Base-by-base conservation (phyloP, 2,113 vertebrate species). In the Stegastes partitus region DNA sequence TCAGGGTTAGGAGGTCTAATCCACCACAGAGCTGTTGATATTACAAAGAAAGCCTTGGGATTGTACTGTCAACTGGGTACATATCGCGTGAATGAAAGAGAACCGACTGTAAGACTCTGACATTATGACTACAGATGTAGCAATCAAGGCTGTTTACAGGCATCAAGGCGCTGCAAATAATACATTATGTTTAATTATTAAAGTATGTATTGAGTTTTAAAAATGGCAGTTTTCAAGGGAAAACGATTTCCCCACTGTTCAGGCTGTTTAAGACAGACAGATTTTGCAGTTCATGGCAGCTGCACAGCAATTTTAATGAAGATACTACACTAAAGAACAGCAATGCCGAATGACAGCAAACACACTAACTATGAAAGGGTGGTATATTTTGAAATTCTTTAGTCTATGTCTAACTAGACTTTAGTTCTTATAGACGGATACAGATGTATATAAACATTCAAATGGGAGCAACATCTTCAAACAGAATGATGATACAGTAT, bases 1-100 rank as follows among this genome's bases (percentile, higher is more conserved):
- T 90, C 73, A 45, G 78, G 91, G 91, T 88, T 82, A 87, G 81
- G 83, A 86, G 76, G 87, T 86, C 80, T 94, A 90, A 91, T 93
- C 90, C 90, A 89, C 83, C 78, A 65, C 70, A 64, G 87, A 87
- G 89, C 85, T 85, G 74, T 74, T 86, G 87, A 90, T 90, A 90
- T 89, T 83, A 88, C 73, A 89, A 87, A 75, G 74, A 83, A 82
- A 82, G 82, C 74, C 54, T 80, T 26, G 39, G 70, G 84, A 84
- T 84, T 71, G 68, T 55, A 55, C 82, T 77, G 83, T 88, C 75
- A 81, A 77, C 74, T 58, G 34, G 11, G 64, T 64, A 57, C 51
- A 75, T 73, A 56, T 78, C 55, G 67, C 61, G 57, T 74, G 55
- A 77, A 81, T 74, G 76, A 50, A 69, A 76, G 53, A 67, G 45